Conservation (phyloP, 2,797 vertebrate species). For the Lepus oiostolus region DNA sequence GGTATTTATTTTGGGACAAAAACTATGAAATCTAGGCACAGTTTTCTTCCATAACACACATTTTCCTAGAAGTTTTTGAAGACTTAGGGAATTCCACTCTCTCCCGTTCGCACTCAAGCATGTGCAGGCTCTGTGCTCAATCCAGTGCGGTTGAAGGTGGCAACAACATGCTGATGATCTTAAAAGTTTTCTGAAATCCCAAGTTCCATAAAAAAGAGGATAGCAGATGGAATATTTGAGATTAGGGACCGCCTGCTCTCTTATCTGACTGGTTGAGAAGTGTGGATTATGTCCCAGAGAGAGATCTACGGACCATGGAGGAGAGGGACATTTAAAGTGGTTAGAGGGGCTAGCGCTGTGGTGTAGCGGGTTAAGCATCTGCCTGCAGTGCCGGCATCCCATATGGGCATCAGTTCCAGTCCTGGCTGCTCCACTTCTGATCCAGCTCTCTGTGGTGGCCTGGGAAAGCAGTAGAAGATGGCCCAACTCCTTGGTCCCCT, state of each 20-base stretch:
- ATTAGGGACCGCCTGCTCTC: not conserved
- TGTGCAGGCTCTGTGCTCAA: not conserved
- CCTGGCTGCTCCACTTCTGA: no score
- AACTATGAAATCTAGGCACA: no score
- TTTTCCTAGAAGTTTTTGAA: no score
- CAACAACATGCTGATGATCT: not conserved
- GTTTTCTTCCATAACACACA: no score
- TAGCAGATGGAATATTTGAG: not conserved
- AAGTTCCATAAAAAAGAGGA: not conserved
- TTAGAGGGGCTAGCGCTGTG: not conserved
- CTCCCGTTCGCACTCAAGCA: constrained; percentile 35
- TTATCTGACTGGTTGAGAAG: not conserved
- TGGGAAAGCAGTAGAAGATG: no score
- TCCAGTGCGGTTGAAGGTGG: not conserved
- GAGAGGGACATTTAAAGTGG: not conserved
- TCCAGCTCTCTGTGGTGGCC: no score
- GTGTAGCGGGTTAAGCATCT: no score
- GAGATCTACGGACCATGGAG: not conserved
- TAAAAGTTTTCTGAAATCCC: constrained; percentile 48
- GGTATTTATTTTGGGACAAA: no score
- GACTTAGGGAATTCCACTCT: not conserved
- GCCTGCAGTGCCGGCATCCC: no score
- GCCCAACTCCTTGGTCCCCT: no score
- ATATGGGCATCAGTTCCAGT: no score
- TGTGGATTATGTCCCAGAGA: not conserved